Evolutionary conservation across 2,797 vertebrate genomes (phyloP).

Genomic region (Fringilla coelebs): DNA sequence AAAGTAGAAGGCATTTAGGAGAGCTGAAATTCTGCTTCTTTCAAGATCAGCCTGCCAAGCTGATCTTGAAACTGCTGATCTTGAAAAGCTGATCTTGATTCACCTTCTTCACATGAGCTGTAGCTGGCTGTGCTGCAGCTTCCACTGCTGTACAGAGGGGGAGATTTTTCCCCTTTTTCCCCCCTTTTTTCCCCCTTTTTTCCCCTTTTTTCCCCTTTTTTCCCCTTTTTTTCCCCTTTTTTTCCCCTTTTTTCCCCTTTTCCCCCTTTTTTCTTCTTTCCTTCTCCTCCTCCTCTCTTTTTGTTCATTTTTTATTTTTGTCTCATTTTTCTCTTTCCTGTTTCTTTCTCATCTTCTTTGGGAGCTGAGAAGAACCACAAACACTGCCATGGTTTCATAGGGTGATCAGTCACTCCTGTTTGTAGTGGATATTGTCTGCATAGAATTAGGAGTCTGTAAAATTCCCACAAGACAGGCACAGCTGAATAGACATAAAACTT

Average conservation of each 20-base stretch:
- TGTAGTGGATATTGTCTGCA: neutral
- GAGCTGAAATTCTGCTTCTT: neutral
- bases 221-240: too few relatives aligned
- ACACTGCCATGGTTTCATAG: neutral
- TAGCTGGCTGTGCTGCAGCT: neutral
- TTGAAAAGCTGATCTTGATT: neutral
- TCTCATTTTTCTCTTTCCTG: neutral
- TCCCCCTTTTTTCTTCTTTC: accelerated
- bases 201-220: accelerated
- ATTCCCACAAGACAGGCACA: neutral
- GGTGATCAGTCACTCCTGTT: neutral
- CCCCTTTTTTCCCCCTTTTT: neutral
- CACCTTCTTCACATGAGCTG: neutral
- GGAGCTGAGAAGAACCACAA: neutral
- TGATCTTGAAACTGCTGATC: neutral
- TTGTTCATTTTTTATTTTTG: neutral
- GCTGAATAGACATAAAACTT: neutral
- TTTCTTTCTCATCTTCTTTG: neutral
- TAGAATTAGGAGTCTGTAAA: neutral
- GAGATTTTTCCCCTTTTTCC: neutral
- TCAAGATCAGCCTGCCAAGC: neutral
- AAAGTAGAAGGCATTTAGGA: neutral
- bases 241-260: too few relatives aligned
- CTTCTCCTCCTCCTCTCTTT: too few relatives aligned
- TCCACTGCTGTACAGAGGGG: accelerated